Conservation (phyloP, 2,888 invertebrate species). For the Sericinus montela region DNA sequence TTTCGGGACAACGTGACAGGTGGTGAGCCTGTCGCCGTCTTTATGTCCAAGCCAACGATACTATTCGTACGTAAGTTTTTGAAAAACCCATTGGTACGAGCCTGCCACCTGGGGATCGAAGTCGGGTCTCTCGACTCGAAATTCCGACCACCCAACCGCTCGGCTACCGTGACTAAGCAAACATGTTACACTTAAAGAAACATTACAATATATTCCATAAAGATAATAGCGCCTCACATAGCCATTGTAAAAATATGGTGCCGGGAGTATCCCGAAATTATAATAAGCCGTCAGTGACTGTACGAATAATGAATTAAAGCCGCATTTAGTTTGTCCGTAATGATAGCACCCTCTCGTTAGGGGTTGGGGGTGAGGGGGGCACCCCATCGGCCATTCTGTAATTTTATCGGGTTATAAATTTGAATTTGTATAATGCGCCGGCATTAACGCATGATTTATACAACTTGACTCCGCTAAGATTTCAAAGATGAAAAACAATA, state of each 20-base stretch:
- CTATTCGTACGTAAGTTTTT: too few relatives aligned
- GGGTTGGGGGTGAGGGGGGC: constrained; percentile 40
- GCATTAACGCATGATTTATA: constrained; percentile 79
- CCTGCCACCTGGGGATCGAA: too few relatives aligned
- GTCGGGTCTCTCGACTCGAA: too few relatives aligned
- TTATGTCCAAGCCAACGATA: too few relatives aligned
- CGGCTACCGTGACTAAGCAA: too few relatives aligned
- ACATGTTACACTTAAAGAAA: too few relatives aligned
- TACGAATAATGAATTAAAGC: constrained; percentile 63
- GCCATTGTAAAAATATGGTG: constrained; percentile 15
- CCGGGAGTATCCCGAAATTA: constrained; percentile 5
- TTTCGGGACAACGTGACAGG: too few relatives aligned
- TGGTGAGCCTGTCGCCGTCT: too few relatives aligned
- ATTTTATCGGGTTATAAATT: constrained; percentile 81
- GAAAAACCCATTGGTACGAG: too few relatives aligned
- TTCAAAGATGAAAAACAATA: constrained; percentile 80
- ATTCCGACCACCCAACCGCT: too few relatives aligned
- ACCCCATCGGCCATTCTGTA: constrained; percentile 69
- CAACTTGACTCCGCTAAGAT: constrained; percentile 78
- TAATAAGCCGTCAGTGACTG: constrained; percentile 17
- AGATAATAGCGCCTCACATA: not conserved
- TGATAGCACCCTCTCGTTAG: constrained; percentile 39
- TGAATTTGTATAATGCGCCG: constrained; percentile 77
- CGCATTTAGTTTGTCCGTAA: constrained; percentile 56
- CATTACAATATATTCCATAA: not conserved